Base-by-base conservation (phyloP, 2,113 vertebrate genomes). In the Eonycteris spelaea region DNA sequence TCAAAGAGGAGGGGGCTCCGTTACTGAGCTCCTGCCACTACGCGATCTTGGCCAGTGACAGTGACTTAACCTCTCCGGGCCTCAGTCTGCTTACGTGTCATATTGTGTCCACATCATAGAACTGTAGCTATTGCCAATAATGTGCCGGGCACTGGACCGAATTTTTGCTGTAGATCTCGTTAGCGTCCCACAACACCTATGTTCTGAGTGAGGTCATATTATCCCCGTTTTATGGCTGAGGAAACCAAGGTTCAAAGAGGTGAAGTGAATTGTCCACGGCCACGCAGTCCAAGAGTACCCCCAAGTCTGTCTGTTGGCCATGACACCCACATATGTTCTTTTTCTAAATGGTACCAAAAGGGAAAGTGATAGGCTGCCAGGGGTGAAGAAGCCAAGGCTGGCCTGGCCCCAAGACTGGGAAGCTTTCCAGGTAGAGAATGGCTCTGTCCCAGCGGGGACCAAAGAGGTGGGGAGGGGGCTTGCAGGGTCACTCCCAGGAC, bases 121-220 rank as follows among this genome's bases (percentile, higher is more conserved):
- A 75, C 48, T 70, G 5, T 43, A 48, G 91, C 70, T 33, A 10
- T 65, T 40, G 22, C 38, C 71, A 35, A 26, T 40, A 15, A 30
- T 15, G 51, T 88, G 63, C 48, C 78, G 70, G 68, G 35, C 21
- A 59, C 53, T 82, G 40, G 43, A 74, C 40, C 45, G 82, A 45
- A 18, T 38, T 92, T n/a, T 95, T 80, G 22, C 35, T 24, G 51
- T 40, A 35, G 16, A 35, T 51, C 19, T 88, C 88, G 86, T 86
- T 48, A 59, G 70, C 68, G 38, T 70, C 21, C 67, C 59, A 2
- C 43, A 33, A 33, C 14, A 91, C 61, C 7, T 13, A 12, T 43
- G 55, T 71, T 57, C n/a, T 40, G 22, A 71, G 13, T 13, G 18
- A 90, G 74, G 89, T 53, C 35, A 19, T 16, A 33, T 38, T 35